phyloP scores from a whole-genome alignment of 92 coral and sea anemone species.

The Micromussa lordhowensis region DNA sequence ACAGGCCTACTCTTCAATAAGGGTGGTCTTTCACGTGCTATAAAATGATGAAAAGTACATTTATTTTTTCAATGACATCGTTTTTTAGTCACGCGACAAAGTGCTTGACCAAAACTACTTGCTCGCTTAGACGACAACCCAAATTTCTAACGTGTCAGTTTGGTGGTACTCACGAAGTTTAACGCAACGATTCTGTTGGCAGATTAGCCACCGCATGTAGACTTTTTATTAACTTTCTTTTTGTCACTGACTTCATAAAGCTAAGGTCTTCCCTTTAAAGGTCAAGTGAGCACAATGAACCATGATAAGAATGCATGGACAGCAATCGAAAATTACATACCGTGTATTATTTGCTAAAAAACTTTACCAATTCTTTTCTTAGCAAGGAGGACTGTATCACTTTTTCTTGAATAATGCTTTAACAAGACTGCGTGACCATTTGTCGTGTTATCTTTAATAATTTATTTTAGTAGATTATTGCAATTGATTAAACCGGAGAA shows the following conservation, averaged over 20 bases:
- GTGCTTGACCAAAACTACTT: neutral
- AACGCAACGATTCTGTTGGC: neutral
- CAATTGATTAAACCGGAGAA: neutral
- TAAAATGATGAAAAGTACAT: neutral
- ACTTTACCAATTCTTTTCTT: neutral
- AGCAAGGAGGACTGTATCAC: neutral
- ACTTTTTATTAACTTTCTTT: neutral
- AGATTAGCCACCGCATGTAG: neutral
- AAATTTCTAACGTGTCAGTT: neutral
- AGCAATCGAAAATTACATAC: neutral
- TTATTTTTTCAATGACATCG: neutral
- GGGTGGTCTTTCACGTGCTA: constrained; percentile 21
- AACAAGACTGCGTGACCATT: neutral
- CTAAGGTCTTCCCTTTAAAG: neutral
- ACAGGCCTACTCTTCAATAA: neutral
- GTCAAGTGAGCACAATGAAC: neutral
- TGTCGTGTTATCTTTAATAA: neutral
- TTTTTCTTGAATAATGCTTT: neutral
- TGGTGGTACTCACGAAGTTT: neutral
- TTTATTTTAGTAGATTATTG: neutral
- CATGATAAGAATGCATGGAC: neutral
- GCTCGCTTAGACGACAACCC: neutral
- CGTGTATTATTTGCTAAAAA: neutral
- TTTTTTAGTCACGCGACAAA: neutral
- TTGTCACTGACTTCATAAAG: neutral